phyloP scores from a whole-genome alignment of 2,888 invertebrate genomes.

The Oligia latruncula region DNA sequence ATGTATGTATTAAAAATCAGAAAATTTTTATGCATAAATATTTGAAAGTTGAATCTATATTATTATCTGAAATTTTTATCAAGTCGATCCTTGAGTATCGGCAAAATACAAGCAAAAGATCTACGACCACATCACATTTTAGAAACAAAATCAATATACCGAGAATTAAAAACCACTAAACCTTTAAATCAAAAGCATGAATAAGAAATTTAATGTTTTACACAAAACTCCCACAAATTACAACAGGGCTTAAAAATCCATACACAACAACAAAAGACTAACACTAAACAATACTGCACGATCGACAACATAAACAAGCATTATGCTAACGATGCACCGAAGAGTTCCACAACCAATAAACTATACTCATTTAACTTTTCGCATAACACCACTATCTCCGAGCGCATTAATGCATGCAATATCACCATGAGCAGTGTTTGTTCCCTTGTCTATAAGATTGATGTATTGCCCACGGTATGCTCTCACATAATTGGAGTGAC shows the following conservation, averaged over 20 bases:
- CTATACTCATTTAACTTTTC: constrained; percentile 65
- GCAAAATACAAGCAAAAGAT: background rate
- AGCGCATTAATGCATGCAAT: constrained; percentile 66
- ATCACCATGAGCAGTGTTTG: constrained; percentile 67
- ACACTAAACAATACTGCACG: constrained; percentile 20
- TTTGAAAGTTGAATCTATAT: too few relatives aligned
- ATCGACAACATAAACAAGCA: constrained; percentile 50
- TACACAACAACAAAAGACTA: constrained; percentile 28
- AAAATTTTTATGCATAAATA: background rate
- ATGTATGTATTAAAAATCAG: background rate
- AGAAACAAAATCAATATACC: background rate
- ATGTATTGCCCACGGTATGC: constrained; percentile 73
- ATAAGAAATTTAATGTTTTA: background rate
- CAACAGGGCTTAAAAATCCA: constrained; percentile 3
- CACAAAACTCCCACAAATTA: background rate
- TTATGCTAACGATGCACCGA: constrained; percentile 54
- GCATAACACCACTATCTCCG: constrained; percentile 56
- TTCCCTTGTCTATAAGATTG: constrained; percentile 78
- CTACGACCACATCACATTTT: background rate
- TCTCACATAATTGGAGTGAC: constrained; percentile 76
- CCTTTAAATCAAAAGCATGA: background rate
- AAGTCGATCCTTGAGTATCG: background rate
- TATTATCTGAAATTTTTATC: background rate
- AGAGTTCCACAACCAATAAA: constrained; percentile 58
- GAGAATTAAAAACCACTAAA: background rate